Conservation (phyloP, 2,113 vertebrate genomes). For the Fregetta grallaria region DNA sequence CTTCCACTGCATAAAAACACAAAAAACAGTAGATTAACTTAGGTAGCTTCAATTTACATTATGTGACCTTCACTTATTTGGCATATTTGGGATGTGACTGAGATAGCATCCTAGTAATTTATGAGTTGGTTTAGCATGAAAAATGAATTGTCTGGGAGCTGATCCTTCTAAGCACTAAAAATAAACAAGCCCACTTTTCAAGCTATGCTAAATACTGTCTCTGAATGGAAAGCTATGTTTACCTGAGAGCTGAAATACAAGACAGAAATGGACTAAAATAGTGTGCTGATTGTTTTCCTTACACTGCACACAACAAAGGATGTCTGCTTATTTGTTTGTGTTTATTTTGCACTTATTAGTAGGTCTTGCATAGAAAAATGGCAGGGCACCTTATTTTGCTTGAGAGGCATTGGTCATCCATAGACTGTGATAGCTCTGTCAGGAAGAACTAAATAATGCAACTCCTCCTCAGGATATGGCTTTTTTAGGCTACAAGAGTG, state of each 20-base stretch:
- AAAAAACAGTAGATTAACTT: neutral
- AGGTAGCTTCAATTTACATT: constrained; percentile 3
- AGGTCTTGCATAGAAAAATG: neutral
- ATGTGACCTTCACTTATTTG: neutral
- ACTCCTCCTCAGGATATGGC: fast-evolving
- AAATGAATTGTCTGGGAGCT: constrained; percentile 31
- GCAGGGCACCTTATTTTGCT: neutral
- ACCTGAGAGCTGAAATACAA: neutral
- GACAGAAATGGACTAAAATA: neutral
- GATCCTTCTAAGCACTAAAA: constrained; percentile 7
- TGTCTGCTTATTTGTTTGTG: neutral
- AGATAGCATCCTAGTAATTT: constrained; percentile 1
- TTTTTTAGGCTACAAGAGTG: neutral
- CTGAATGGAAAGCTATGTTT: neutral
- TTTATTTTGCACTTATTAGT: neutral
- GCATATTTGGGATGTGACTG: neutral
- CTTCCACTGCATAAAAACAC: neutral
- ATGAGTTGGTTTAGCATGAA: constrained; percentile 22
- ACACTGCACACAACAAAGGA: neutral
- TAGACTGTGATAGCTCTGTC: neutral
- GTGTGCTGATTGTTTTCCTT: neutral
- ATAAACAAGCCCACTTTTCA: constrained; percentile 4
- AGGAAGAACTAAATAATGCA: neutral
- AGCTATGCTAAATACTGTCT: neutral
- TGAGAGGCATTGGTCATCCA: neutral